Percentiles rank a stretch among this genome's conserved stretches.
These are phyloP conservation scores for Ophiothrix spiculata DNA, from an alignment of 35 echinoderm and acorn worm genomes.

Conservation along the genomic window DNA sequence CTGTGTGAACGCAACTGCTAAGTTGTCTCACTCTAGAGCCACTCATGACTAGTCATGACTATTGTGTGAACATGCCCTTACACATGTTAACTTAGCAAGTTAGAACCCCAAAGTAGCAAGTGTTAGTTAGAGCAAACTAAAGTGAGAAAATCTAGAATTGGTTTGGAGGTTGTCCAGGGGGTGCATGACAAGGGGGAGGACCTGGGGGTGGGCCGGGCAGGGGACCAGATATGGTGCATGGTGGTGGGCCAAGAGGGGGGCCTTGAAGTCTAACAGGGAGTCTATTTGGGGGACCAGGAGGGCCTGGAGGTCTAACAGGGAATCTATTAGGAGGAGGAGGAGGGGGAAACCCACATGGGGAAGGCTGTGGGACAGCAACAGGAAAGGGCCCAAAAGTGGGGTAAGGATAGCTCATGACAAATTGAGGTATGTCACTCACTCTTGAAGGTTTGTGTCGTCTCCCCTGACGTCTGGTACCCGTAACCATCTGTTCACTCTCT, in stretches of 20 bases:
- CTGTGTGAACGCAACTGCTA: too few species aligned
- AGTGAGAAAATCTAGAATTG: too few species aligned
- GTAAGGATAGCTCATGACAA: conserved; percentile 5
- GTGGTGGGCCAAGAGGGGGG: neutral
- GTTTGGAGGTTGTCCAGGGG: neutral
- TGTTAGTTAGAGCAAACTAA: neutral
- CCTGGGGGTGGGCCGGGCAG: too few species aligned
- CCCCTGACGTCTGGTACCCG: conserved; percentile 7
- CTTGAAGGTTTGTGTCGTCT: conserved; percentile 82
- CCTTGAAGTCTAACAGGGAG: neutral
- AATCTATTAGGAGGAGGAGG: neutral
- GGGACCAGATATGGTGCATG: neutral
- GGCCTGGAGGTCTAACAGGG: neutral
- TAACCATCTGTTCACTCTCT: conserved; percentile 67
- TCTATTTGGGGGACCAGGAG: neutral
- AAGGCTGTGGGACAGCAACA: conserved; percentile 2
- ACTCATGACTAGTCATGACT: too few species aligned
- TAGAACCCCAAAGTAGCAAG: neutral
- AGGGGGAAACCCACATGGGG: neutral
- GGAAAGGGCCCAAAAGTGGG: conserved; percentile 16
- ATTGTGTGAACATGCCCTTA: too few species aligned
- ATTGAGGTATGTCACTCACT: conserved; percentile 56
- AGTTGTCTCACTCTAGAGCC: too few species aligned
- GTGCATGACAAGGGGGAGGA: too few species aligned
- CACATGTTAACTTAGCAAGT: neutral